Percentiles rank a stretch among this genome's conserved stretches.
These are phyloP conservation scores for Meteorus colon DNA, from an alignment of 2,888 invertebrate species.

Conservation along the genomic window DNA sequence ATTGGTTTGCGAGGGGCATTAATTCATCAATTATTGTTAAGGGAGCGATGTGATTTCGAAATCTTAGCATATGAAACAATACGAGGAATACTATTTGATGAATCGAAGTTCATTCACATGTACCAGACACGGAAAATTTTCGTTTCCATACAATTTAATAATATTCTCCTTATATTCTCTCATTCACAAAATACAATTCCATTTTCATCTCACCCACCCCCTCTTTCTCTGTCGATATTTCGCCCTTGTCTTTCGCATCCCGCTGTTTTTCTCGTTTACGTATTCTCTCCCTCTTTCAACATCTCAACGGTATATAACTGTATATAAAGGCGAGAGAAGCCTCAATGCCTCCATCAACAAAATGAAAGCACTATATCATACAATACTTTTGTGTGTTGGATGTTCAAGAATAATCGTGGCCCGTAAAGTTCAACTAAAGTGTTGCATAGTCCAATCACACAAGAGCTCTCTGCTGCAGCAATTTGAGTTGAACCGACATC, in stretches of 20 bases:
- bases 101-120: conserved; percentile 46
- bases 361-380: conserved; percentile 49
- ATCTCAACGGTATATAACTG: conserved; percentile 40
- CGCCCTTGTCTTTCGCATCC: conserved; percentile 30
- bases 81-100: conserved; percentile 41
- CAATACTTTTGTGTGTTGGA: conserved; percentile 52
- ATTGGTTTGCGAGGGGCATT: not conserved
- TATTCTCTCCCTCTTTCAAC: conserved; percentile 25
- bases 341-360: conserved; percentile 40
- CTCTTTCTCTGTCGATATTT: conserved; percentile 22
- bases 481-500: not conserved
- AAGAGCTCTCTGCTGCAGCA: not conserved
- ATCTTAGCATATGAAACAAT: not conserved
- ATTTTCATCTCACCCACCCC: conserved; percentile 25
- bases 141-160: conserved; percentile 59
- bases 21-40: not conserved
- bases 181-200: conserved; percentile 25
- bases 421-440: conserved; percentile 55
- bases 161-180: conserved; percentile 44
- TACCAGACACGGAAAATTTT: conserved; percentile 42
- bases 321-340: conserved; percentile 19
- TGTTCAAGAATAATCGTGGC: conserved; percentile 53
- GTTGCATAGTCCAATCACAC: conserved; percentile 46
- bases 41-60: not conserved
- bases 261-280: conserved; percentile 25